Conservation (phyloP, 2,113 vertebrate species). For the Muntiacus muntjak region DNA sequence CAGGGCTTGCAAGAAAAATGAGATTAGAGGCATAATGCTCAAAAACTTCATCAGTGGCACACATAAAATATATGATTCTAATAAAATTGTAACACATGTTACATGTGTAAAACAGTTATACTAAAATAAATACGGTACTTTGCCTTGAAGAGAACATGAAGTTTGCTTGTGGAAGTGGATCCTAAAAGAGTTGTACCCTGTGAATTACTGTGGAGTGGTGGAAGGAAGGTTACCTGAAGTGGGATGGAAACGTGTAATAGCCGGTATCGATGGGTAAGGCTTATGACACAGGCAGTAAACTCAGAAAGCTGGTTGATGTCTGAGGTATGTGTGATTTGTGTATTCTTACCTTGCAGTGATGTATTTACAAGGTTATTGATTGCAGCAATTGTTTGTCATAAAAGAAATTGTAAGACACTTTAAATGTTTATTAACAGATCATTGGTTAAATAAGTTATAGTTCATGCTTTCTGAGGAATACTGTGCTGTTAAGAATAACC, state of each 20-base stretch:
- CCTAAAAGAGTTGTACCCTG: neutral
- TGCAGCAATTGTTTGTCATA: neutral
- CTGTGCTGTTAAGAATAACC: neutral
- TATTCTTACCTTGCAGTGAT: neutral
- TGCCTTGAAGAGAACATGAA: neutral
- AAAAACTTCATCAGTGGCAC: neutral
- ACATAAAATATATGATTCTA: neutral
- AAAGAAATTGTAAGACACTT: neutral
- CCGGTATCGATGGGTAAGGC: neutral
- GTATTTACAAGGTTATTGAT: neutral
- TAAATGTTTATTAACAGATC: neutral
- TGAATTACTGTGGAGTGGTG: neutral
- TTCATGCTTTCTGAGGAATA: neutral
- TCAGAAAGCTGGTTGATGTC: neutral
- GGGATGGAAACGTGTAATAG: neutral
- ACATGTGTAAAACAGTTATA: neutral
- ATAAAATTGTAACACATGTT: neutral
- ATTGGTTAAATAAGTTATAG: neutral
- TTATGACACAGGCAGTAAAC: neutral
- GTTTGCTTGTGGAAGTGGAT: neutral
- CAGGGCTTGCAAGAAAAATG: neutral
- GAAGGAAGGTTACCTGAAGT: neutral
- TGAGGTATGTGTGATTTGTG: neutral
- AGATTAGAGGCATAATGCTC: neutral
- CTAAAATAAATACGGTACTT: neutral